Percentiles rank a stretch among this genome's conserved stretches.
phyloP scores from a whole-genome alignment of 2,113 vertebrate genomes.

The Sinocyclocheilus anophthalmus region DNA sequence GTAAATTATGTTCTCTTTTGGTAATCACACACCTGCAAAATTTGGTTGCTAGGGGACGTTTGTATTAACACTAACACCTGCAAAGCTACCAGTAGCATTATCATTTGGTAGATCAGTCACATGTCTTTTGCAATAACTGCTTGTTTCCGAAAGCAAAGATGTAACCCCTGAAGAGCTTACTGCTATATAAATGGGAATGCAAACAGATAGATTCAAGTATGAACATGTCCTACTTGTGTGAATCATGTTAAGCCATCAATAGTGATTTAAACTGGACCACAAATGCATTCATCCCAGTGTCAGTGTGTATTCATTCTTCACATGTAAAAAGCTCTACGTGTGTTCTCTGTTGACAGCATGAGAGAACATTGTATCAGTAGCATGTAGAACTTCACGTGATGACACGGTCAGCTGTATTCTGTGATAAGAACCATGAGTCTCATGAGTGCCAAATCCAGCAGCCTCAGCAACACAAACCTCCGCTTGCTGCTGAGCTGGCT shows the following conservation, averaged over 20 bases:
- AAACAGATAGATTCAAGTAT: not conserved
- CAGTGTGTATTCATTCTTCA: constrained; percentile 3
- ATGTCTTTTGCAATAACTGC: not conserved
- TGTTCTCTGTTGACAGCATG: constrained; percentile 5
- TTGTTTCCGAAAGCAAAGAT: not conserved
- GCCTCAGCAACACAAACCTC: not conserved
- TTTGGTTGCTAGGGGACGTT: not conserved
- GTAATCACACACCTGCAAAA: constrained; percentile 2
- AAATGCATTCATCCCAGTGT: not conserved
- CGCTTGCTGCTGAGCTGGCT: not conserved
- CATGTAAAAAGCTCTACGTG: not conserved
- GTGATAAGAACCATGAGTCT: not conserved
- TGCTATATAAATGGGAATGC: not conserved
- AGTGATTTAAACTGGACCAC: not conserved
- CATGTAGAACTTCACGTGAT: constrained; percentile 14
- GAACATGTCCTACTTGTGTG: not conserved
- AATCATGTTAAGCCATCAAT: constrained; percentile 3
- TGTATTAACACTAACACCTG: constrained; percentile 3
- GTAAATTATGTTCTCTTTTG: not conserved
- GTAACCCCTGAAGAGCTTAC: not conserved
- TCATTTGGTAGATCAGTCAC: not conserved
- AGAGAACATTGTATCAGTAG: not conserved
- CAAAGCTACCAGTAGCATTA: not conserved
- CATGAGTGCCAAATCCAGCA: not conserved
- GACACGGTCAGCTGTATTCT: constrained; percentile 19